Evolutionary conservation across 37 sponge, comb jelly and placozoan species (phyloP), one percentile per base, ranked within the genome.

Genomic region (Aplysina aerophoba): DNA sequence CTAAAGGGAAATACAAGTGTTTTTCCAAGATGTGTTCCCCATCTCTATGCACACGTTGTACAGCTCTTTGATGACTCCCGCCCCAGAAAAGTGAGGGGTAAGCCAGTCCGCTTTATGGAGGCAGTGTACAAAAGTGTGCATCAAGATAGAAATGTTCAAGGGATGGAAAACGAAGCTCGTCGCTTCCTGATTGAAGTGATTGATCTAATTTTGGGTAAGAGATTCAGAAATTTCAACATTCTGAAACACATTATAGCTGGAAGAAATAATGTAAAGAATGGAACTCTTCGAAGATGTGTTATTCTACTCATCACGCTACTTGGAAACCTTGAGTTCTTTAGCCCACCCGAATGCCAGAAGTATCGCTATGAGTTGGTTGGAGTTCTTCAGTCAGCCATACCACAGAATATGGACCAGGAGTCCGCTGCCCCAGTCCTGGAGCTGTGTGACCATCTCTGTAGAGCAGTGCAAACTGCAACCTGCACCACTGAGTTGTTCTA

Each of bases 51-150:
- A 21, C 66, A 84, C 28, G 39, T 27, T 24, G 78, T 85, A 0
- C 87, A 92, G 57, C n/a, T 92, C 4, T 92, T 92, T 79, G 88
- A 83, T 31, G 30, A 62, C 28, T 40, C 50, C 3, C 50, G 50
- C 37, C 41, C 78, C 6, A 36, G 54, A 54, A 69, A 1, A 27
- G 71, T 69, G 34, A 44, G 54, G 41, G 24, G 44, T 1, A 19
- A 41, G 17, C 3, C 22, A 24, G n/a, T 40, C 41, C 78, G 25
- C 40, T 50, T 75, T 15, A 14, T 50, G 44, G 39, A 75, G 1
- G n/a, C n/a, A 41, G 78, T 75, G n/a, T 75, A 53, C 54, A 37
- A 75, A 19, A 50, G 78, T 53, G 78, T 75, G 16, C 53, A 22
- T 1, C 24, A 53, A 16, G 78, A 75, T 24, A 1, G 25, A 16